Conservation (phyloP, 2,888 invertebrate species). For the Cheilosia variabilis region DNA sequence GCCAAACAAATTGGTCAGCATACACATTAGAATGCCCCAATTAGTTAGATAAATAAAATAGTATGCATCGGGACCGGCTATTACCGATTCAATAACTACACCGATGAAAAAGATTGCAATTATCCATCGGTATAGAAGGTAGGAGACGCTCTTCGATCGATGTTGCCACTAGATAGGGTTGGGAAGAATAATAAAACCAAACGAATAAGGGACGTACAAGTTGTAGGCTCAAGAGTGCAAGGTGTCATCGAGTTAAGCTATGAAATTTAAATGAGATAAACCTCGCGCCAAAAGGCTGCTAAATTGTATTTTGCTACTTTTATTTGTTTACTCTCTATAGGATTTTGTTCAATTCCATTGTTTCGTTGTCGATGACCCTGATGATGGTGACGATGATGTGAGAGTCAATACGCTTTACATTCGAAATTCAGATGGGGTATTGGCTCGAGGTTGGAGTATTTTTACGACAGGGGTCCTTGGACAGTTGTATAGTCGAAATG, state of each 20-base stretch:
- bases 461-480: not conserved
- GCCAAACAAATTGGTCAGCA: conserved; percentile 81
- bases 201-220: not conserved
- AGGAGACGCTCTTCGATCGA: conserved; percentile 81
- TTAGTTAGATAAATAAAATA: conserved; percentile 83
- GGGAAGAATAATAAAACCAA: not conserved
- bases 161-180: conserved; percentile 81
- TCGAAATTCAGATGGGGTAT: not conserved
- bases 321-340: not conserved
- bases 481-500: not conserved
- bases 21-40: conserved; percentile 83
- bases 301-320: conserved; percentile 18
- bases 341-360: conserved; percentile 9
- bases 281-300: conserved; percentile 35
- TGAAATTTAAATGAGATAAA: conserved; percentile 39
- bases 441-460: not conserved
- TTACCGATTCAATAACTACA: conserved; percentile 81
- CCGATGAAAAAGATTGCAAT: conserved; percentile 81
- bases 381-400: not conserved
- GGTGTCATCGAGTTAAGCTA: conserved; percentile 45
- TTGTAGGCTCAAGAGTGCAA: not conserved
- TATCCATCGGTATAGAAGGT: conserved; percentile 82
- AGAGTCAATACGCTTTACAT: not conserved
- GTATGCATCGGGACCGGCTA: conserved; percentile 76
- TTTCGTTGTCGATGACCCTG: not conserved